Evolutionary conservation across 2,888 invertebrate genomes (phyloP).

Genomic region (Rugalucina vietnamica): DNA sequence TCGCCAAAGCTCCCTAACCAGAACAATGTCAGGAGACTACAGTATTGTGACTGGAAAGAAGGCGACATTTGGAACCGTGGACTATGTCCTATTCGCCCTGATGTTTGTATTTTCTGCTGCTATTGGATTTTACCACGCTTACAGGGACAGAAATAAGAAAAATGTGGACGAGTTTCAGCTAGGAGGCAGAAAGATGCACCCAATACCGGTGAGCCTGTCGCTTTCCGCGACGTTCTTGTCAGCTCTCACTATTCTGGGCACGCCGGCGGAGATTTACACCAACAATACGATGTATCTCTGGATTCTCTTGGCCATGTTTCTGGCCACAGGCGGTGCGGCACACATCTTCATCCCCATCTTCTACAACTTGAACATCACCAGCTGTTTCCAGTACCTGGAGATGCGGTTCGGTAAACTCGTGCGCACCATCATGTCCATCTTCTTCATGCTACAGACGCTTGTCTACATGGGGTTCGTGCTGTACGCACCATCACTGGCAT

Average conservation of each 20-base stretch:
- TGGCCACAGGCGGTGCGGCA: conserved; percentile 67
- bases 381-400: conserved; percentile 59
- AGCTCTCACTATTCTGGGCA: conserved; percentile 64
- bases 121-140: conserved; percentile 83
- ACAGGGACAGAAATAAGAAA: conserved; percentile 85
- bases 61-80: conserved; percentile 47
- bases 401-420: conserved; percentile 40
- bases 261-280: conserved; percentile 64
- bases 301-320: conserved; percentile 62
- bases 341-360: conserved; percentile 60
- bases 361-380: conserved; percentile 57
- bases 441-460: conserved; percentile 49
- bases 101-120: conserved; percentile 55
- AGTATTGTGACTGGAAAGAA: conserved; percentile 45
- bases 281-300: conserved; percentile 60
- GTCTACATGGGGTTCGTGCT: conserved; percentile 55
- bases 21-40: not conserved
- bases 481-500: conserved; percentile 52
- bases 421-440: conserved; percentile 28
- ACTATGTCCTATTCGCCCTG: conserved; percentile 60
- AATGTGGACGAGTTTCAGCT: conserved; percentile 84
- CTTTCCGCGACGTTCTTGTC: conserved; percentile 76
- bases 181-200: conserved; percentile 79
- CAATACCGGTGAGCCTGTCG: conserved; percentile 81
- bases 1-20: not conserved